These are phyloP conservation scores for Notechis scutatus DNA, from an alignment of 2,113 vertebrate species.

Conservation along the genomic window DNA sequence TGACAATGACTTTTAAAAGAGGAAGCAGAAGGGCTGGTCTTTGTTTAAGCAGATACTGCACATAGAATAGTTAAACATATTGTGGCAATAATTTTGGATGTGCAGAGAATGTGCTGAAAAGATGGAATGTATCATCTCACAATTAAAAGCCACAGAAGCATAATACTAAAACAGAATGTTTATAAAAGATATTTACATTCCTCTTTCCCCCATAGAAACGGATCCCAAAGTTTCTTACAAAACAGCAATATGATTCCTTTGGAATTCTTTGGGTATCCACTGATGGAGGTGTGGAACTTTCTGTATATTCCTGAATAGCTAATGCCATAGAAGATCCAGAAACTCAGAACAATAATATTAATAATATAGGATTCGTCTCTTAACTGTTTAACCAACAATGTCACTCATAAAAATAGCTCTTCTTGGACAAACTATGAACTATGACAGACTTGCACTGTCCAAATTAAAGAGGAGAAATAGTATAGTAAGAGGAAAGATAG, in stretches of 20 bases:
- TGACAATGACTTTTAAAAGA: not conserved
- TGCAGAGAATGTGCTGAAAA: not conserved
- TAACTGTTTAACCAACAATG: constrained; percentile 14
- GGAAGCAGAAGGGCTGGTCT: constrained; percentile 15
- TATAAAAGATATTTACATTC: not conserved
- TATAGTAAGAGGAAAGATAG: not conserved
- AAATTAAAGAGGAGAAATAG: not conserved
- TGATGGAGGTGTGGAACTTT: not conserved
- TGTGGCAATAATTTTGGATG: not conserved
- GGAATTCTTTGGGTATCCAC: not conserved
- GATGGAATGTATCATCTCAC: not conserved
- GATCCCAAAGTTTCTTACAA: not conserved
- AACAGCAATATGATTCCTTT: not conserved
- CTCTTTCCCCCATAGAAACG: not conserved
- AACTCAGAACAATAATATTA: not conserved
- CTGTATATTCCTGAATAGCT: not conserved
- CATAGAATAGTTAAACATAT: not conserved
- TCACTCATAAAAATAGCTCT: not conserved
- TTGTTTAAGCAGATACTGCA: constrained; percentile 6
- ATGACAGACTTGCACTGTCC: not conserved
- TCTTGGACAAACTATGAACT: not conserved
- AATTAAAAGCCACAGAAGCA: not conserved
- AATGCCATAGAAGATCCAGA: not conserved
- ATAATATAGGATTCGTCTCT: not conserved
- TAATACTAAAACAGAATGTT: not conserved